Conservation (phyloP, 2,888 invertebrate genomes). For the Macrosoma leucophasiata region DNA sequence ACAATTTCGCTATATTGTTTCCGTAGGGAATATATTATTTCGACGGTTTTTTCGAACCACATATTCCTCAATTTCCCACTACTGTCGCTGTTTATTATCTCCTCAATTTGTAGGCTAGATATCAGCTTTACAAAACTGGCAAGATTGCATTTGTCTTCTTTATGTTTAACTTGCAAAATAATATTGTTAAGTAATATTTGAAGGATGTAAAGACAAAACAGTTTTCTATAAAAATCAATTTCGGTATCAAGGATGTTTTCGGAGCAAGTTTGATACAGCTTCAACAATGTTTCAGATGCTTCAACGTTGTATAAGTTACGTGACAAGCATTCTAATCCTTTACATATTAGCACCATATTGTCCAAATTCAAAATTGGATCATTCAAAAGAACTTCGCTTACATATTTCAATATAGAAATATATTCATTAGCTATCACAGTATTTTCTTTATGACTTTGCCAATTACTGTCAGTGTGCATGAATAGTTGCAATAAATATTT, state of each 20-base stretch:
- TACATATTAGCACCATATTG: constrained; percentile 34
- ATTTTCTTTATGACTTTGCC: no score
- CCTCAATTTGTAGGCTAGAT: constrained; percentile 28
- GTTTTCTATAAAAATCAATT: constrained; percentile 40
- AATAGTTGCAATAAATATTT: no score
- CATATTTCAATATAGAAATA: constrained; percentile 41
- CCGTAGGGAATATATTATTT: constrained; percentile 38
- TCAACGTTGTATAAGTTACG: no score
- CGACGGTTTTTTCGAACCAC: constrained; percentile 52
- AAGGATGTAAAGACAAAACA: constrained; percentile 41
- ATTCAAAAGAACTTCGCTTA: constrained; percentile 36
- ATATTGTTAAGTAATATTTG: constrained; percentile 33
- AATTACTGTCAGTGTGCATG: no score
- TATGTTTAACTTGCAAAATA: constrained; percentile 28
- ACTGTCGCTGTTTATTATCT: constrained; percentile 34
- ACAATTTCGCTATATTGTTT: constrained; percentile 22
- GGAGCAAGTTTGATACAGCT: no score
- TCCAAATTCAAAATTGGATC: constrained; percentile 35
- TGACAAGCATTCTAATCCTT: constrained; percentile 28
- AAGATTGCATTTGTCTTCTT: constrained; percentile 40
- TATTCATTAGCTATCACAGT: no score
- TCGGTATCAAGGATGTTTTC: no score
- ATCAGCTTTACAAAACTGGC: constrained; percentile 33
- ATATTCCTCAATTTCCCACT: constrained; percentile 48
- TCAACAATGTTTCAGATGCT: no score